A percentile compares a stretch with the other conserved stretches of the same genome.
phyloP scores from a whole-genome alignment of 2,888 invertebrate species.

The Drosophila neutralis region DNA sequence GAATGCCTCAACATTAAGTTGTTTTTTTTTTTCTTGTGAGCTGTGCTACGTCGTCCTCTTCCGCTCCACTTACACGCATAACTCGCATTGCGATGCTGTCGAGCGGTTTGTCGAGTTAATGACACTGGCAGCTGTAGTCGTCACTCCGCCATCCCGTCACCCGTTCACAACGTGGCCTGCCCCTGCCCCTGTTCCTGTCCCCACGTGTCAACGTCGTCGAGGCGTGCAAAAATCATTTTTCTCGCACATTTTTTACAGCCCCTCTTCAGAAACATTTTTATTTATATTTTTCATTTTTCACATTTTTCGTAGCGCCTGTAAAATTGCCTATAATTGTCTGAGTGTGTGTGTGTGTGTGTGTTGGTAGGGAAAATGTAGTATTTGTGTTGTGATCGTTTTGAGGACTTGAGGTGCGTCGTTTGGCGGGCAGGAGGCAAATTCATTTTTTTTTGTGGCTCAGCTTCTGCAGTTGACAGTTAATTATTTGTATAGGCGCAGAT shows the following conservation, averaged over 20 bases:
- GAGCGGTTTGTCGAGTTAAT: constrained; percentile 79
- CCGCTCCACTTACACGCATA: constrained; percentile 77
- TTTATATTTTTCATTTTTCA: constrained; percentile 68
- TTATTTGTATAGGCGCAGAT: constrained; percentile 71
- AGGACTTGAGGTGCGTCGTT: constrained; percentile 54
- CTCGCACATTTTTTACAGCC: constrained; percentile 63
- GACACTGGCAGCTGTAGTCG: constrained; percentile 69
- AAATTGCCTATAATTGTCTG: constrained; percentile 65
- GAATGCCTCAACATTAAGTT: constrained; percentile 72
- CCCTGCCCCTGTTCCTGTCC: constrained; percentile 15
- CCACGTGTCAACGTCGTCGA: constrained; percentile 62
- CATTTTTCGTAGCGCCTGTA: constrained; percentile 51
- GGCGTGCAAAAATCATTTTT: constrained; percentile 79
- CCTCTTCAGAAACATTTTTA: constrained; percentile 60
- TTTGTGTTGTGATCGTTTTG: constrained; percentile 37
- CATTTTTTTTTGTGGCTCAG: constrained; percentile 27
- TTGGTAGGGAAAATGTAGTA: constrained; percentile 12
- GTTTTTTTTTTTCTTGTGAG: constrained; percentile 14
- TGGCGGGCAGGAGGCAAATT: constrained; percentile 29
- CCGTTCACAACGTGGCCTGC: background rate
- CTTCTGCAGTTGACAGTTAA: constrained; percentile 74
- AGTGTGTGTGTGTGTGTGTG: constrained; percentile 6
- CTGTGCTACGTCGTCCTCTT: constrained; percentile 54
- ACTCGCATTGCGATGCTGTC: constrained; percentile 56
- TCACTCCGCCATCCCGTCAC: background rate